phyloP scores from a whole-genome alignment of 2,888 invertebrate species.

The Lycophotia porphyrea region DNA sequence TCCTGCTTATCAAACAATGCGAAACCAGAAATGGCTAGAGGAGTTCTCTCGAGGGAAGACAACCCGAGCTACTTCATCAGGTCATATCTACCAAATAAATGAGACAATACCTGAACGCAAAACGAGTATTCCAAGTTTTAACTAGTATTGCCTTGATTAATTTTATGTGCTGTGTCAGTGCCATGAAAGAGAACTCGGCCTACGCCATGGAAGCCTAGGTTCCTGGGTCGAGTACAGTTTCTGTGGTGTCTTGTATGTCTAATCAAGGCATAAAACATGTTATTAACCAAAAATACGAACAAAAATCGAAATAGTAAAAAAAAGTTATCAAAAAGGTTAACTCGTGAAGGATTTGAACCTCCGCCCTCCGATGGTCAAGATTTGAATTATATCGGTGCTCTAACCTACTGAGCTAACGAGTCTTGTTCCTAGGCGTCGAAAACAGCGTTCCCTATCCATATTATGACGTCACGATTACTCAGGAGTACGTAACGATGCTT shows the following conservation, averaged over 20 bases:
- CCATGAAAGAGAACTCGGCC: neutral
- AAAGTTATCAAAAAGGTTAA: neutral
- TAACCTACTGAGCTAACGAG: constrained; percentile 18
- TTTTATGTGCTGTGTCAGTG: neutral
- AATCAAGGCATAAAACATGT: neutral
- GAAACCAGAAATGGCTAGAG: neutral
- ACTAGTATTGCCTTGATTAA: neutral
- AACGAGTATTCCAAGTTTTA: neutral
- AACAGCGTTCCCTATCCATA: neutral
- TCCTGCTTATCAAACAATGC: neutral
- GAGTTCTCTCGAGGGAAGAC: neutral
- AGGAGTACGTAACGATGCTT: neutral
- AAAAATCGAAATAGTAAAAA: neutral
- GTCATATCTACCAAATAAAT: neutral
- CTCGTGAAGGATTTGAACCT: constrained; percentile 40
- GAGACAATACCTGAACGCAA: neutral
- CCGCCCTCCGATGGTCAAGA: constrained; percentile 37
- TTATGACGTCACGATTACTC: constrained; percentile 4
- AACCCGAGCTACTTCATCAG: neutral
- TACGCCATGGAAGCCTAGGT: neutral
- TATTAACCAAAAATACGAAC: neutral
- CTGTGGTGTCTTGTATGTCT: neutral
- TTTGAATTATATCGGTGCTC: constrained; percentile 1
- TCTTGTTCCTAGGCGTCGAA: neutral
- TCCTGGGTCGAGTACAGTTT: neutral